Base-by-base conservation (phyloP, 2,113 vertebrate genomes). In the Lampris megalopsis region DNA sequence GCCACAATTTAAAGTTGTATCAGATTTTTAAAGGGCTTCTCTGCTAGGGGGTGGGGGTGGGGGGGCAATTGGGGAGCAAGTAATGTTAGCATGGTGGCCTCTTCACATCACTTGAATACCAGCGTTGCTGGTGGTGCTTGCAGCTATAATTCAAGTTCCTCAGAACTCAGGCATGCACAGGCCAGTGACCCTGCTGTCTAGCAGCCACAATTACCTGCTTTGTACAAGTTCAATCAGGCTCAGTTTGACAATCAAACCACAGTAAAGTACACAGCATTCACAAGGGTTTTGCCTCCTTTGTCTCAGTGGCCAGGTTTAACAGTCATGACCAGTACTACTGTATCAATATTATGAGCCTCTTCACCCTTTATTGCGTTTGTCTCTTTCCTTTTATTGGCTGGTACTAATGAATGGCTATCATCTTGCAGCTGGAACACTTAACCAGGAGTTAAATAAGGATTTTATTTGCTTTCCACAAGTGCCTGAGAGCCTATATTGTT, bases 171-270 rank as follows among this genome's bases (percentile, higher is more conserved):
- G 24, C 24, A 24, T 24, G 24, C 24, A 24, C 24, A 24, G 24
- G 24, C 43, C 43, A 45, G 49, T 49, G 35, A 63, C 64, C 63
- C 56, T 61, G 43, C 2, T 5, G 35, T 63, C 36, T 11, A 5
- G 36, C 43, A 41, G 59, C 56, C 45, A 57, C 37, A 59, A 61
- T 61, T 24, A 70, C 50, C 79, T 40, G 40, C 68, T 68, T 79
- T 45, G 63, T 74, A 76, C 72, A 79, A 50, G 66, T 69, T 72
- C 57, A 59, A 73, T 82, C 47, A 73, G 52, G 60, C 54, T 67
- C 68, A 70, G 38, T 53, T 40, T 77, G 56, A 68, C 76, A 86
- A 62, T 63, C 73, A 63, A 77, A 77, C 77, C 69, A 43, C 64
- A 60, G 42, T 73, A 71, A 66, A 41, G 49, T 40, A n/a, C 48